Percentiles rank a stretch among this genome's conserved stretches.
These are phyloP conservation scores for Python bivittatus DNA, from an alignment of 2,113 vertebrate genomes.

Conservation along the genomic window DNA sequence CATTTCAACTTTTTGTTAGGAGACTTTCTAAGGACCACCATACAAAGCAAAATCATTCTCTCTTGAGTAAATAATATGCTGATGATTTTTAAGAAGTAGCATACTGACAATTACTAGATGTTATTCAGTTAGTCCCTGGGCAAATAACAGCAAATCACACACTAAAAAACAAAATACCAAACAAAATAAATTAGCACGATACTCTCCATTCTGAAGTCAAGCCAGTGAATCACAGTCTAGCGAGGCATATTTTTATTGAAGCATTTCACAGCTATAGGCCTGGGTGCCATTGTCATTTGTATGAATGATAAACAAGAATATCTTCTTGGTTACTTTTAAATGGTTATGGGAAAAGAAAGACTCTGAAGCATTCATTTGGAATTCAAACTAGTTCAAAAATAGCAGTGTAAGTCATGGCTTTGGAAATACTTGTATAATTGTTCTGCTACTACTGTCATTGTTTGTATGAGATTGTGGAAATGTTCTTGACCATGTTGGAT, in stretches of 20 bases:
- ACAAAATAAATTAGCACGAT: background rate
- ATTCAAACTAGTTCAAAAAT: background rate
- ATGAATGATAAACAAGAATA: background rate
- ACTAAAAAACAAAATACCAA: background rate
- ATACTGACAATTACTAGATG: constrained; percentile 8
- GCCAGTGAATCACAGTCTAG: background rate
- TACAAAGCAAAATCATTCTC: constrained; percentile 58
- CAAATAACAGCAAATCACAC: background rate
- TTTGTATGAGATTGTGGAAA: too few species aligned
- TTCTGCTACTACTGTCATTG: too few species aligned
- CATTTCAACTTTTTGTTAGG: constrained; percentile 48
- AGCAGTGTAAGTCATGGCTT: background rate
- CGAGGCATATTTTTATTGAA: background rate
- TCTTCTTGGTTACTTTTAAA: background rate
- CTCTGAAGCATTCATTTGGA: background rate
- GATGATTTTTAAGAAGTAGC: constrained; percentile 59
- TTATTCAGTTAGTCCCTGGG: background rate
- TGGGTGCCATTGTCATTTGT: background rate
- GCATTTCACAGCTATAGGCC: background rate
- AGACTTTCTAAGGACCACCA: constrained; percentile 68
- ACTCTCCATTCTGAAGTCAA: background rate
- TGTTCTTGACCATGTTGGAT: too few species aligned
- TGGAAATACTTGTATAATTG: too few species aligned
- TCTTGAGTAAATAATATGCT: constrained; percentile 64
- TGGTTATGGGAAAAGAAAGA: background rate